Evolutionary conservation across 2,888 invertebrate genomes (phyloP).

Genomic region (Drosophila quinaria): DNA sequence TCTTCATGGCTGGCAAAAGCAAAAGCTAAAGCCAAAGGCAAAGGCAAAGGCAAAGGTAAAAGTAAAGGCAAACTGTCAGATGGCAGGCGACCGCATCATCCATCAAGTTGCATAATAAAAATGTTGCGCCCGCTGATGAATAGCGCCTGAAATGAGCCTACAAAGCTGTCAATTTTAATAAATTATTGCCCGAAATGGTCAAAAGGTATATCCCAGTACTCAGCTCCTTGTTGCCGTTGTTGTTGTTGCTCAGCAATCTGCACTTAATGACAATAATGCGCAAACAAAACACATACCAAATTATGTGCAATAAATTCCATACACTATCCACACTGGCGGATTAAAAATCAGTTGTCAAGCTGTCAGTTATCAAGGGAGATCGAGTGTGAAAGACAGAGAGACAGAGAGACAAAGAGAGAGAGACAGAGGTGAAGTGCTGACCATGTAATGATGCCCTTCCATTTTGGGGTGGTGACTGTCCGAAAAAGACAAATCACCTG

Average conservation of each 20-base stretch:
- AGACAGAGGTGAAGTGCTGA: constrained; percentile 8
- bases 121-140: constrained; percentile 82
- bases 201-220: constrained; percentile 29
- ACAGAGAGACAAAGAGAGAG: background rate
- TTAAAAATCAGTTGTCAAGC: constrained; percentile 59
- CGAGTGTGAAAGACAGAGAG: background rate
- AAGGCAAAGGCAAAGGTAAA: constrained; percentile 1
- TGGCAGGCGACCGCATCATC: constrained; percentile 81
- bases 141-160: constrained; percentile 84
- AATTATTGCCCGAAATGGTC: constrained; percentile 78
- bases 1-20: constrained; percentile 46
- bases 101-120: constrained; percentile 85
- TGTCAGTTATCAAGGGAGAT: constrained; percentile 56
- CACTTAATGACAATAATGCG: constrained; percentile 78
- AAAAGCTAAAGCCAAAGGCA: background rate
- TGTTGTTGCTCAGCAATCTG: constrained; percentile 34
- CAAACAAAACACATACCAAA: constrained; percentile 81
- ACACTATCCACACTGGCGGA: constrained; percentile 25
- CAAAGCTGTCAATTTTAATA: constrained; percentile 85
- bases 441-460: constrained; percentile 42
- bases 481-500: constrained; percentile 69
- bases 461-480: constrained; percentile 69
- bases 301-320: constrained; percentile 73
- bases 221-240: constrained; percentile 21
- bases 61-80: constrained; percentile 56